These are phyloP conservation scores for Patella caerulea DNA, from an alignment of 2,888 invertebrate species.

Conservation along the genomic window DNA sequence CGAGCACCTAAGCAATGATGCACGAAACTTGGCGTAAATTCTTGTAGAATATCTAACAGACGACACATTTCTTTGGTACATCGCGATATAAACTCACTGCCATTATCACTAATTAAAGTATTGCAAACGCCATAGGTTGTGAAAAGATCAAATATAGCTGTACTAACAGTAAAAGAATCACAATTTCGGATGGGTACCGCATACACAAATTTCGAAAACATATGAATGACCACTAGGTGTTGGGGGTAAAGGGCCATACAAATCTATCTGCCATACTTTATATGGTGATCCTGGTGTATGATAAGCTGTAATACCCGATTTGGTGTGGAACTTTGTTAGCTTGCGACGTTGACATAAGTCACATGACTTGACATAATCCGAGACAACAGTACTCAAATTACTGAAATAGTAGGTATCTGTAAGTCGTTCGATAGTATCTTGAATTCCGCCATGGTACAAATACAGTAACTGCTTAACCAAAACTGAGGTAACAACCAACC, in stretches of 20 bases:
- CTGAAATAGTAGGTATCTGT: slow-evolving; percentile 24
- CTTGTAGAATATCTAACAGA: no score
- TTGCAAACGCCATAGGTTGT: no score
- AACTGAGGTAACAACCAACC: slow-evolving; percentile 26
- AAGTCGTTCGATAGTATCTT: slow-evolving; percentile 27
- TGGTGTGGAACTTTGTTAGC: slow-evolving; percentile 17
- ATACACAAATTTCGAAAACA: slow-evolving; percentile 17
- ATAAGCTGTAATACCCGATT: slow-evolving; percentile 19
- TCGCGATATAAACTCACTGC: no score
- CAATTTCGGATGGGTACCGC: slow-evolving; percentile 12
- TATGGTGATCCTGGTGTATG: slow-evolving; percentile 22
- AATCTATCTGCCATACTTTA: slow-evolving; percentile 27
- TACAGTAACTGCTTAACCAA: neutral
- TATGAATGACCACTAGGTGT: slow-evolving; percentile 23
- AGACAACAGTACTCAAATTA: slow-evolving; percentile 15
- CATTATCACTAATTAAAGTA: no score
- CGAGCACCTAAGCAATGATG: no score
- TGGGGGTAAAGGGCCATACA: slow-evolving; percentile 21
- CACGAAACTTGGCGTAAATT: no score
- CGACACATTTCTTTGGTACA: no score
- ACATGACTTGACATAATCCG: slow-evolving; percentile 24
- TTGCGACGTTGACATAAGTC: slow-evolving; percentile 25
- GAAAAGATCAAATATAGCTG: no score
- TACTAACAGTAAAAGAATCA: no score
- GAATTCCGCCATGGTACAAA: slow-evolving; percentile 29